Evolutionary conservation across 2,797 vertebrate species (phyloP), one percentile per base, ranked within the genome.

Genomic region (Sebastes vulpes): DNA sequence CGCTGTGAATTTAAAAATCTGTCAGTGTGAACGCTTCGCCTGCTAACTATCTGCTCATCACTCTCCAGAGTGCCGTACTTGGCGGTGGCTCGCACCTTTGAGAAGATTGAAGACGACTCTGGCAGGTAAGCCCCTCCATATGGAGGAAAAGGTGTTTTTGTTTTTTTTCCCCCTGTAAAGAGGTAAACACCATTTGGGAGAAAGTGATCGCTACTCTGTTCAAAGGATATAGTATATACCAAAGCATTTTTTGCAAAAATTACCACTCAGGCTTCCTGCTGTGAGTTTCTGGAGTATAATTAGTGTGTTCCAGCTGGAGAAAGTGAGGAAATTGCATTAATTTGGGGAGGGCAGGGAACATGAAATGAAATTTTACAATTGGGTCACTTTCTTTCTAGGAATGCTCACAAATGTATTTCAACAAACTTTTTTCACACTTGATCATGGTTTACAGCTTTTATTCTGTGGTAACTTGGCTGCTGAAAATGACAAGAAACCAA

Each of bases 51-150:
- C 4, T 73, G 61, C 72, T 85, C 75, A 65, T 83, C 77, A 11
- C 81, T 73, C 89, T 78, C 65, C 87, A 98, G 98, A 88, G 97
- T 98, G 50, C 98, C 98, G 11, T 99, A 98, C 79, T 91, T 98
- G 87, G 98, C 97, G 1, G 97, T 98, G 77, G 97, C 97, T 67
- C 96, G 97, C 25, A 97, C 97, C 0, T 98, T 99, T 85, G 97
- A 99, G 92, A 97, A 96, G 92, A 98, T 99, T 2, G 98, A 99
- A 84, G 96, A 97, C 64, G 97, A 97, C 65, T 97, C 97, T 65
- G 97, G 97, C 88, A 96, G 98, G 97, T 99, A 93, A 94, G 85
- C 57, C 68, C 78, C 78, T 72, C 65, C 87, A 75, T 79, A 66
- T 85, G 83, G 81, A 72, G 32, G 25, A 3, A 71, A 67, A 14